These are phyloP conservation scores for Anas georgica DNA, from an alignment of 2,797 vertebrate species.

Conservation along the genomic window DNA sequence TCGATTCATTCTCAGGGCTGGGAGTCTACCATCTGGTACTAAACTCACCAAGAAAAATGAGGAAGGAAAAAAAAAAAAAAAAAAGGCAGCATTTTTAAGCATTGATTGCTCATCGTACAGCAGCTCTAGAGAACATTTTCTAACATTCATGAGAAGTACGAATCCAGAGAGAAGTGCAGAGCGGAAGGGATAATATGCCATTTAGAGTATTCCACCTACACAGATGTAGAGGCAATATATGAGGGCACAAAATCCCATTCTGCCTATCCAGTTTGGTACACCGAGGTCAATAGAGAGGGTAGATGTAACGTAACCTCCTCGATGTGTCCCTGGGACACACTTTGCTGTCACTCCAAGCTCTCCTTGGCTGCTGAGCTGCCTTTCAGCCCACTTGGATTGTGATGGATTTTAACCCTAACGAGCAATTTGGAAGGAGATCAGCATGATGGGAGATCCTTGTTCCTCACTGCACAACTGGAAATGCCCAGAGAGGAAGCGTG, in stretches of 20 bases:
- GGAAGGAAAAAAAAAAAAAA: too few species aligned
- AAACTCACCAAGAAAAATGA: neutral
- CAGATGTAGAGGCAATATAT: neutral
- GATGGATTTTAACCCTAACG: neutral
- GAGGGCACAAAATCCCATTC: neutral
- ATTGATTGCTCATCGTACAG: neutral
- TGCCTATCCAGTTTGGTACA: neutral
- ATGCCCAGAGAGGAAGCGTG: neutral
- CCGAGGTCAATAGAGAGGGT: neutral
- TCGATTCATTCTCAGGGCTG: conserved; percentile 27
- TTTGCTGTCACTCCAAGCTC: neutral
- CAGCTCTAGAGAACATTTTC: neutral
- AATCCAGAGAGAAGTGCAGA: neutral
- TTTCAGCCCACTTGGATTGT: neutral
- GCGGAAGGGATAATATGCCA: neutral
- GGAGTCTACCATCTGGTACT: conserved; percentile 42
- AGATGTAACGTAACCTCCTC: rapidly evolving
- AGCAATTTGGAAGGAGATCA: too few species aligned
- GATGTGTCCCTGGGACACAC: neutral
- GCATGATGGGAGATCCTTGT: neutral
- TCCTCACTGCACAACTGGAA: neutral
- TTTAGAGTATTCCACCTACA: neutral
- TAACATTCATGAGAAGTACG: neutral
- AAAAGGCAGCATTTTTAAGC: neutral
- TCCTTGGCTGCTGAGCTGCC: neutral